These are phyloP conservation scores for Lysiphlebus fabarum DNA, from an alignment of 1,140 invertebrate genomes.

Conservation along the genomic window DNA sequence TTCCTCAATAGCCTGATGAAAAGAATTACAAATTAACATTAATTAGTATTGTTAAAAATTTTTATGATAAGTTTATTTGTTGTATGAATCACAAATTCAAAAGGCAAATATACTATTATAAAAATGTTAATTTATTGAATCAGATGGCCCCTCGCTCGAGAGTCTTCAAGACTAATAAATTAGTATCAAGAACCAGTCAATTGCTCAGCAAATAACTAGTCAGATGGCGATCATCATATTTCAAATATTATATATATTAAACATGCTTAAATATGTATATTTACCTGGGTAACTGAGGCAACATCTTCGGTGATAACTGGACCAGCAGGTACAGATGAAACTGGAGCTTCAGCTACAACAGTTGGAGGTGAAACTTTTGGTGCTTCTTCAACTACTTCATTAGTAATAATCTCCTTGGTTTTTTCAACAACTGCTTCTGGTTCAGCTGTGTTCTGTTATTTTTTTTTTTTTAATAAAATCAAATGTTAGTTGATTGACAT, in stretches of 20 bases:
- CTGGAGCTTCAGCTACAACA: slow-evolving; percentile 38
- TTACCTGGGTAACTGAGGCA: slow-evolving; percentile 51
- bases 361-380: slow-evolving; percentile 42
- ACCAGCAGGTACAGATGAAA: slow-evolving; percentile 33
- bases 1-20: slow-evolving; percentile 46
- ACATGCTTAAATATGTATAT: not conserved
- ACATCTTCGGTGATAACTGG: slow-evolving; percentile 52
- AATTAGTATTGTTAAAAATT: not conserved
- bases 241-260: slow-evolving; percentile 6
- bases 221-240: slow-evolving; percentile 48
- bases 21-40: slow-evolving; percentile 20
- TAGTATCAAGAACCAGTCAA: slow-evolving; percentile 37
- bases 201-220: slow-evolving; percentile 35
- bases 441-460: slow-evolving; percentile 43
- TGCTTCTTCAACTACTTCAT: slow-evolving; percentile 40
- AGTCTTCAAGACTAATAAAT: slow-evolving; percentile 37
- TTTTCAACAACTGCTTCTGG: slow-evolving; percentile 41
- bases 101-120: slow-evolving; percentile 2
- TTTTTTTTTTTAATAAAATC: slow-evolving; percentile 21
- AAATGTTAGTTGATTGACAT: slow-evolving; percentile 4
- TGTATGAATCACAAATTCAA: not conserved
- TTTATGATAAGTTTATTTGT: not conserved
- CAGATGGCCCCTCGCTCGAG: slow-evolving; percentile 54
- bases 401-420: slow-evolving; percentile 35
- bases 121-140: slow-evolving; percentile 26